A percentile compares a stretch with the other conserved stretches of the same genome.
Conservation (phyloP, 2,888 invertebrate genomes). For the Perizoma flavofasciatum region DNA sequence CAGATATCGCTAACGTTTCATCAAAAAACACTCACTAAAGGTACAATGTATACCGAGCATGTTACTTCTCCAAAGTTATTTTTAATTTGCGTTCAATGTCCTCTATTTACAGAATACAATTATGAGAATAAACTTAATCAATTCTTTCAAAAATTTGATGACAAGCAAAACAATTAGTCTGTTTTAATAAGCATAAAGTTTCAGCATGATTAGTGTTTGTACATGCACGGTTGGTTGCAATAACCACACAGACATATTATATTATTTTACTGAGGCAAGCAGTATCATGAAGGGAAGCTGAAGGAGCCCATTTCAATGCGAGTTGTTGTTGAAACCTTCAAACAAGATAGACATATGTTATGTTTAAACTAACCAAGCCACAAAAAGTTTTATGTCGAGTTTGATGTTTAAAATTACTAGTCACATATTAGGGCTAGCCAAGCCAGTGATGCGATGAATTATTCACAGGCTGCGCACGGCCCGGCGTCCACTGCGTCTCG, state of each 20-base stretch:
- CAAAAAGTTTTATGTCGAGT: conserved; percentile 37
- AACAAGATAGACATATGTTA: too few species aligned
- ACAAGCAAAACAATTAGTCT: too few species aligned
- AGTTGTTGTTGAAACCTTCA: too few species aligned
- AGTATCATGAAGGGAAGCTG: too few species aligned
- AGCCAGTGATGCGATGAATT: conserved; percentile 58
- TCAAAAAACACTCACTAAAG: conserved; percentile 47
- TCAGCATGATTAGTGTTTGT: too few species aligned
- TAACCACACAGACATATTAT: too few species aligned
- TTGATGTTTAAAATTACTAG: conserved; percentile 54
- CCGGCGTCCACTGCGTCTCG: conserved; percentile 47
- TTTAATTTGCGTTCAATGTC: conserved; percentile 44
- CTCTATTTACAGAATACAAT: too few species aligned
- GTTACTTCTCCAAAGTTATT: conserved; percentile 32
- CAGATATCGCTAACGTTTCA: conserved; percentile 67
- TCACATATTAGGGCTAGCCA: conserved; percentile 56
- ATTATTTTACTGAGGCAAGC: too few species aligned
- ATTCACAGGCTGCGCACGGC: conserved; percentile 53
- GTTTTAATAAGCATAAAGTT: too few species aligned
- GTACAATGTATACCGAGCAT: conserved; percentile 42
- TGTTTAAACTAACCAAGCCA: background rate
- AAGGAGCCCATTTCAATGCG: too few species aligned
- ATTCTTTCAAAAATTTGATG: too few species aligned
- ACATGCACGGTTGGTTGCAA: too few species aligned
- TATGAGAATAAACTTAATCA: conserved; percentile 10